Evolutionary conservation across 2,888 invertebrate species (phyloP).

Genomic region (Acleris emargana): DNA sequence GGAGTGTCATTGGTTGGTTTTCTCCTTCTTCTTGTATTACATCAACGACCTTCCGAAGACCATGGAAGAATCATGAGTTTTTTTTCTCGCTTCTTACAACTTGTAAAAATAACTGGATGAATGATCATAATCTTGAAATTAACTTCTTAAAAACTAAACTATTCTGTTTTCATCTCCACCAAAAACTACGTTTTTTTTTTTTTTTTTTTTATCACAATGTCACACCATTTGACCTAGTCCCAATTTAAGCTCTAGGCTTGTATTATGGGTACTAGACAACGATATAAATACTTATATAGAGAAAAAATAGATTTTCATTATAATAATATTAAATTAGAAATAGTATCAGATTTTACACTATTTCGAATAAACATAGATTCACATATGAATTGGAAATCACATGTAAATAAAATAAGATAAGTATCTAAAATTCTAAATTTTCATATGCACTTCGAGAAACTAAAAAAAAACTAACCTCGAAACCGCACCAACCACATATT

Average conservation of each 20-base stretch:
- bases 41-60: too few species aligned
- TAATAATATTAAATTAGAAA: neutral
- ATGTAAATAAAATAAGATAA: conserved; percentile 2
- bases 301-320: neutral
- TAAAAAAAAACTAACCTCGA: neutral
- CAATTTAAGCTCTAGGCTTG: too few species aligned
- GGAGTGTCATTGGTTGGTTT: too few species aligned
- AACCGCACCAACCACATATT: neutral
- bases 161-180: neutral
- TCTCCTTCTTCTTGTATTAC: too few species aligned
- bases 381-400: neutral
- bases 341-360: neutral
- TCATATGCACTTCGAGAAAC: neutral
- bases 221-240: too few species aligned
- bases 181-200: too few species aligned
- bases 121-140: neutral
- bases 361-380: neutral
- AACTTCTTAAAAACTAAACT: neutral
- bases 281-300: too few species aligned
- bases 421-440: neutral
- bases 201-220: too few species aligned
- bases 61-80: too few species aligned
- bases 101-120: too few species aligned
- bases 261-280: too few species aligned
- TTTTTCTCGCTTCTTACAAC: too few species aligned